Evolutionary conservation across 2,888 invertebrate genomes (phyloP).

Genomic region (Rhyacophila evoluta): DNA sequence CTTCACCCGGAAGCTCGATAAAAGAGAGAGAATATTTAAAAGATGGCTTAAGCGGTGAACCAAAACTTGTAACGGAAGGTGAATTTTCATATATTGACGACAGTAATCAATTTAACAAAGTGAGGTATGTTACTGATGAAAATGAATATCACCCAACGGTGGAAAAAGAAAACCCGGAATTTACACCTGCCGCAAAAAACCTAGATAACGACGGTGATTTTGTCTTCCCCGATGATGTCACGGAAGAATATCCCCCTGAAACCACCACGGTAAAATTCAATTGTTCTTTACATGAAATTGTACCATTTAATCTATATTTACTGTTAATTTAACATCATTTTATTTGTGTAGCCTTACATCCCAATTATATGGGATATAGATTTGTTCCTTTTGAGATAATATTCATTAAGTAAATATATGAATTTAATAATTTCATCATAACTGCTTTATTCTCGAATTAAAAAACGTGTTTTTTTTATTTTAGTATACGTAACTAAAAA

Average conservation of each 20-base stretch:
- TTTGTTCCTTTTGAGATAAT: too few relatives aligned
- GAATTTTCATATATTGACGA: conserved; percentile 40
- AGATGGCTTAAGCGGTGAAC: conserved; percentile 15
- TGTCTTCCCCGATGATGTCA: background rate
- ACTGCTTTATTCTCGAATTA: too few relatives aligned
- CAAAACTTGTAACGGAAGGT: conserved; percentile 36
- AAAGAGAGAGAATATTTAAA: conserved; percentile 41
- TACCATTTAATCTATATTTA: too few relatives aligned
- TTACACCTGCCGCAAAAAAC: background rate
- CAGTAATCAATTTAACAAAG: conserved; percentile 32
- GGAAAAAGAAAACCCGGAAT: background rate
- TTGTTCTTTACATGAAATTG: too few relatives aligned
- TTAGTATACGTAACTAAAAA: too few relatives aligned
- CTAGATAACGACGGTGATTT: background rate
- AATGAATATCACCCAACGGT: conserved; percentile 36
- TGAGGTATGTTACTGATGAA: conserved; percentile 47
- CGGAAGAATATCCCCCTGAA: background rate
- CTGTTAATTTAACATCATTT: too few relatives aligned
- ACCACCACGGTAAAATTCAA: background rate
- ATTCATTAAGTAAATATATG: too few relatives aligned
- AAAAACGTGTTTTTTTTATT: too few relatives aligned
- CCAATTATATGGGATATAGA: too few relatives aligned
- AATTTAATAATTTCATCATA: too few relatives aligned
- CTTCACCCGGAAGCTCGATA: conserved; percentile 38
- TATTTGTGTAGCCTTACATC: too few relatives aligned